Evolutionary conservation across 1,140 invertebrate species (phyloP), one percentile per base, ranked within the genome.

Genomic region (Trachymyrmex cornetzi): DNA sequence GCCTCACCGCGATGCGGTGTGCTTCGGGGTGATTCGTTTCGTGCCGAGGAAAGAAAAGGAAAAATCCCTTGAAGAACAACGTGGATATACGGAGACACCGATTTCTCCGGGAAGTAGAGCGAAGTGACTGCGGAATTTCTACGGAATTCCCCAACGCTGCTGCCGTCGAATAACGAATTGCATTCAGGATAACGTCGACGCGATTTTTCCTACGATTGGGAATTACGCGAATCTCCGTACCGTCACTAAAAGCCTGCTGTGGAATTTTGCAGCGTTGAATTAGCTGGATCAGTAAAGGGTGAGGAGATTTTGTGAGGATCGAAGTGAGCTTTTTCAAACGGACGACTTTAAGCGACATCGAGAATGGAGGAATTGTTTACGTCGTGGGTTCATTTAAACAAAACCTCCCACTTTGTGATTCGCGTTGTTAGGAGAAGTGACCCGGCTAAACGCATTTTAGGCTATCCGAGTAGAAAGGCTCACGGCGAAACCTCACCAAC

Each of bases 21-120:
- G 38, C 77, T 75, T 88, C 55, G 24, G 14, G 80, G 80, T 84
- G 69, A 84, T 84, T 84, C 80, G 80, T 84, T 84, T 84, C 80
- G 80, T 74, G 79, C 80, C 67, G 67, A 30, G 5, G 48, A 63
- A 64, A 72, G 67, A 81, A 86, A 86, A 89, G 50, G 57, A 72
- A 34, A 53, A 71, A 61, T 71, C 5, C 55, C 66, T 72, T 30
- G 64, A 77, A 63, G 72, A 69, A 74, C 75, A 75, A 80, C 44
- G 61, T 59, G 82, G 59, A 77, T 85, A 55, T 75, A 85, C 72
- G 34, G 22, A 66, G 82, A 85, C 72, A 66, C 74, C 72, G 63
- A 85, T 85, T 79, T 85, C 63, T 27, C 59, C 59, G 38, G 59
- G 61, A 85, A 85, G 82, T 79, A 79, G 59, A 64, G 50, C 82